Evolutionary conservation across 2,113 vertebrate genomes (phyloP).

Genomic region (Ctenomys sociabilis): DNA sequence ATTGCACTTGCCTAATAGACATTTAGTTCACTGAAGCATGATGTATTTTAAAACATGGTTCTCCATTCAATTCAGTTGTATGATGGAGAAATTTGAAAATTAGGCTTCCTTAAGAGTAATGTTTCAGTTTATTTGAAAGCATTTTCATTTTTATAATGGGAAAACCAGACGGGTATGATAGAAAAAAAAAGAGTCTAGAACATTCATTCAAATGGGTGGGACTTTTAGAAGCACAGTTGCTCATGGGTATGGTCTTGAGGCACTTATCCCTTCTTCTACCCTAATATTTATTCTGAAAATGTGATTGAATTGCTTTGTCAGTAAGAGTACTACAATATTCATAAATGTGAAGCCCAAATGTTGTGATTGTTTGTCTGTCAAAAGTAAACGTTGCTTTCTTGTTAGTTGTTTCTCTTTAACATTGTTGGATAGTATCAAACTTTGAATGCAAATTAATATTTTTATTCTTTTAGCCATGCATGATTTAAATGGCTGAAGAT

Average conservation of each 20-base stretch:
- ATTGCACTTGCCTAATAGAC: too few species aligned
- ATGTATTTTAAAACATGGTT: slow-evolving; percentile 26
- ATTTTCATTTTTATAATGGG: slow-evolving; percentile 53
- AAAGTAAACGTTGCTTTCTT: slow-evolving; percentile 43
- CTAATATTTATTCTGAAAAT: neutral
- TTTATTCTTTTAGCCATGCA: neutral
- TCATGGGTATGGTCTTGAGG: neutral
- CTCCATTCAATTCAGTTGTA: neutral
- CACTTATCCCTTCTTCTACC: neutral
- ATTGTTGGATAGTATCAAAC: slow-evolving; percentile 32
- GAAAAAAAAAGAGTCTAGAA: neutral
- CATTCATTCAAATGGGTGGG: neutral
- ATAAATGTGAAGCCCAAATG: slow-evolving; percentile 5
- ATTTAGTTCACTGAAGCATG: neutral
- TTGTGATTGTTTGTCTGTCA: slow-evolving; percentile 37
- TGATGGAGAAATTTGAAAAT: slow-evolving; percentile 1
- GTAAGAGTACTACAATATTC: neutral
- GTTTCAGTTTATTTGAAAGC: slow-evolving; percentile 46
- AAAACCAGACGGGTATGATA: slow-evolving; percentile 14
- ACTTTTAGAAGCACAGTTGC: neutral
- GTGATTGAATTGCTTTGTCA: neutral
- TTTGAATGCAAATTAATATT: slow-evolving; percentile 36
- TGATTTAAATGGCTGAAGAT: slow-evolving; percentile 40
- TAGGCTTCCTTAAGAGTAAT: neutral
- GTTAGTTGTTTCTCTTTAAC: slow-evolving; percentile 48